phyloP scores from a whole-genome alignment of 2,888 invertebrate species.

The Philereme vetulata region DNA sequence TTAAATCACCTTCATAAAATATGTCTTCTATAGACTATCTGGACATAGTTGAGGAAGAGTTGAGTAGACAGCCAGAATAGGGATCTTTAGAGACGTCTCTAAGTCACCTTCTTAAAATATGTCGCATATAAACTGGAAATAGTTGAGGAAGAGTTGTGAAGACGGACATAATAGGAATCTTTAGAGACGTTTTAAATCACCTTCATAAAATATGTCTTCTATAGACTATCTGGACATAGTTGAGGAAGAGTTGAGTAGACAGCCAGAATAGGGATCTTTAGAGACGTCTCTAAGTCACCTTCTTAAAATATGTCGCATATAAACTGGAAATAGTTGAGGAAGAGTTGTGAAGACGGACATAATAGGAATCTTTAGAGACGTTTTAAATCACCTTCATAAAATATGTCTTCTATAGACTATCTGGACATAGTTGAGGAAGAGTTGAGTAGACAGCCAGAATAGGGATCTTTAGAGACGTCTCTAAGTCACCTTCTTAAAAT shows the following conservation, averaged over 20 bases:
- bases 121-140: constrained; percentile 83
- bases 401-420: no score
- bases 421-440: no score
- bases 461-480: no score
- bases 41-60: background rate
- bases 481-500: no score
- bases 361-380: no score
- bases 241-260: background rate
- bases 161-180: constrained; percentile 46
- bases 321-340: no score
- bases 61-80: background rate
- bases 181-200: background rate
- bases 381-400: no score
- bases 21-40: background rate
- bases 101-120: no score
- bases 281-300: no score
- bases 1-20: background rate
- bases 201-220: background rate
- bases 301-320: no score
- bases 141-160: constrained; percentile 74
- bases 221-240: background rate
- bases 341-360: no score
- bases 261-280: background rate
- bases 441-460: no score
- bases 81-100: background rate